Base-by-base conservation (phyloP, 2,888 invertebrate species). In the Sesia bembeciformis region DNA sequence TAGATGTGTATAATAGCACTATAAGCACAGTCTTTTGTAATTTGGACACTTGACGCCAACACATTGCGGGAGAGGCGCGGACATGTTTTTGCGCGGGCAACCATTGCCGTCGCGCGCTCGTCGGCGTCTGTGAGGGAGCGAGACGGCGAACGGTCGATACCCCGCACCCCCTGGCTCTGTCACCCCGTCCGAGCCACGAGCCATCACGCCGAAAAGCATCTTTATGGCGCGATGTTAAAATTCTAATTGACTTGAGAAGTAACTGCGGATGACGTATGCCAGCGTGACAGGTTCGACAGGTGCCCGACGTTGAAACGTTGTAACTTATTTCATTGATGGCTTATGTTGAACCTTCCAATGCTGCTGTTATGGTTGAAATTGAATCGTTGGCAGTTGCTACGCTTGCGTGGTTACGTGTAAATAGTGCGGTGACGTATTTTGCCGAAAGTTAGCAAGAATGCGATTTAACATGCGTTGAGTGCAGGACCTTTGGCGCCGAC, bases 81-180 rank as follows among this genome's bases (percentile, higher is more conserved):
- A 57, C 62, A 63, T 60, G 57, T 56, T 52, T 57, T 54, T 59
- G 39, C 40, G 50, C 54, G 40, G 6, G 74, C 73, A 66, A 56
- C 54, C 65, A 59, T 56, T 62, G 61, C 60, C 62, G 63, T 60
- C 70, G 73, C 70, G 68, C 66, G 72, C 63, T 60, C 57, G 61
- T 57, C 53, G 65, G 67, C 72, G 64, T 73, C 70, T 78, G 76
- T 49, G 56, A 41, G 38, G 58, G 53, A 70, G 64, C 57, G 68
- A 60, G 62, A 68, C 58, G 58, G 65, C 63, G 57, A 62, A 54
- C 75, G 77, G 74, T 79, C 79, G 76, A 77, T 78, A 75, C 64
- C 72, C 66, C 64, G 58, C 64, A 60, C 62, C 60, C 56, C 55
- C 58, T 56, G 42, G 42, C 39, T 5, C 49, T n/a, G 46, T 6